phyloP scores from a whole-genome alignment of 1,140 invertebrate species.

The Pemphigus obesinymphae region DNA sequence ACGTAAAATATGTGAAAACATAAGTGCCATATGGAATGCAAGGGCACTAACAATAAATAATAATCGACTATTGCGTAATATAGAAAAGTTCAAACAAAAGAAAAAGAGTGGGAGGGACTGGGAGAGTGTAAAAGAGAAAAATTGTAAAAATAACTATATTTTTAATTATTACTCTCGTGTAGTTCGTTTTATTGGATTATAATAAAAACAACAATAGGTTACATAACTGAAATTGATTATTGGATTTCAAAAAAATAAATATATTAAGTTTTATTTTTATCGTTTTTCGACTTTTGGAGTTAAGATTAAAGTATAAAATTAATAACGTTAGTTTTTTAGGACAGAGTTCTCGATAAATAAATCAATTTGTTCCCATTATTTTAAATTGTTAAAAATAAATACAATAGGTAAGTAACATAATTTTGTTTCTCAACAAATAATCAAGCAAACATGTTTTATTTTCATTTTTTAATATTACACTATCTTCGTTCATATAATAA shows the following conservation, averaged over 20 bases:
- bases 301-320: not conserved
- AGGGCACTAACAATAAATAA: not conserved
- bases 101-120: not conserved
- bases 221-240: not conserved
- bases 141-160: not conserved
- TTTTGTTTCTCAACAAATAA: not conserved
- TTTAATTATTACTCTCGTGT: not conserved
- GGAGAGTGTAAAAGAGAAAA: not conserved
- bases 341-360: not conserved
- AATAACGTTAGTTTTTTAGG: not conserved
- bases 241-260: not conserved
- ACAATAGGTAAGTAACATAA: not conserved
- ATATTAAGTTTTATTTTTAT: not conserved
- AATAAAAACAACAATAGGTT: too few species aligned
- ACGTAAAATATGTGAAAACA: not conserved
- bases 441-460: not conserved
- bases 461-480: too few species aligned
- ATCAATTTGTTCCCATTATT: not conserved
- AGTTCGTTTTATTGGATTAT: not conserved
- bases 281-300: too few species aligned
- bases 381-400: not conserved
- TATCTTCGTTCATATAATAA: not conserved
- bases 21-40: not conserved
- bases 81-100: conserved; percentile 9
- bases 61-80: not conserved